These are phyloP conservation scores for Salminus brasiliensis DNA, from an alignment of 2,113 vertebrate species.

Conservation along the genomic window DNA sequence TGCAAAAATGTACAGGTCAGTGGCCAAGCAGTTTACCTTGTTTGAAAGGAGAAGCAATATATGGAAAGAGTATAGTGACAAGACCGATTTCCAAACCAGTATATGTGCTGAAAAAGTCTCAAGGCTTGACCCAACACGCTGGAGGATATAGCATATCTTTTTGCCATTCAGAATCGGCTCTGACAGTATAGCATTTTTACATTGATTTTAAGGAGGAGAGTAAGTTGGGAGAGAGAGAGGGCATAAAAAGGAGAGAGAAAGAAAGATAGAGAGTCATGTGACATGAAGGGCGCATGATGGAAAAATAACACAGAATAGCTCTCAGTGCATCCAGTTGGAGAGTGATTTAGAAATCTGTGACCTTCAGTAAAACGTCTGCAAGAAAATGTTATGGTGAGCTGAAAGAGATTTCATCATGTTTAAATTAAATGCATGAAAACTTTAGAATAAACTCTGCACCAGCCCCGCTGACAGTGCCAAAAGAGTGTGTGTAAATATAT, in stretches of 20 bases:
- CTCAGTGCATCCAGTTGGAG: slow-evolving; percentile 54
- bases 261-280: slow-evolving; percentile 19
- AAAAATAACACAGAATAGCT: slow-evolving; percentile 54
- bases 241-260: not conserved
- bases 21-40: not conserved
- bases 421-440: slow-evolving; percentile 8
- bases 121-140: not conserved
- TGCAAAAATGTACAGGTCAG: not conserved
- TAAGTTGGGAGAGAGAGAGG: not conserved
- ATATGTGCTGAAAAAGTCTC: not conserved
- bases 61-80: not conserved
- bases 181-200: slow-evolving; percentile 11
- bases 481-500: not conserved
- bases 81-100: not conserved
- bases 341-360: slow-evolving; percentile 44
- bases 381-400: slow-evolving; percentile 4
- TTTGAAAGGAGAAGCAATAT: not conserved
- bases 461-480: not conserved
- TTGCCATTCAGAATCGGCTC: not conserved
- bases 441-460: not conserved
- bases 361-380: slow-evolving; percentile 39
- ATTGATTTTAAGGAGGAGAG: slow-evolving; percentile 23
- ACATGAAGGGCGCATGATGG: slow-evolving; percentile 32
- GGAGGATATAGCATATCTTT: not conserved
- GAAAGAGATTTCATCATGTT: slow-evolving; percentile 10